Base-by-base conservation (phyloP, 2,888 invertebrate genomes). In the Standfussiana lucernea region DNA sequence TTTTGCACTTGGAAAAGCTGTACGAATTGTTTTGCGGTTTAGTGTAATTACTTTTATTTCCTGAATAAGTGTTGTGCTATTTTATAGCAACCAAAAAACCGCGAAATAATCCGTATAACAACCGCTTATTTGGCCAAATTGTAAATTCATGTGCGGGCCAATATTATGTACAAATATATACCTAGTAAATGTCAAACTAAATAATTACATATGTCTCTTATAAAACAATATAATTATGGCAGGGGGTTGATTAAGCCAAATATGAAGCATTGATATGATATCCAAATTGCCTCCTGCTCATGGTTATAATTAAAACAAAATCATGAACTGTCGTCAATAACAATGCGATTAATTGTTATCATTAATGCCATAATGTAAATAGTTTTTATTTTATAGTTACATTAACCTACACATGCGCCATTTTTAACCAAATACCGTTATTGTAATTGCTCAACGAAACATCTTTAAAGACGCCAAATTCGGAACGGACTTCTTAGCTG, bases 391-490 rank as follows among this genome's bases (percentile, higher is more conserved):
- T 84, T 81, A 77, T 90, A 86, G 81, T 83, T 88, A 90, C 82
- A 86, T 86, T 87, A 86, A 84, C 83, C 50, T 82, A 85, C 82
- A 86, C 85, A 75, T 84, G 88, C 88, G 92, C 92, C 92, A 93
- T 93, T 90, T 86, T 80, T 74, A 86, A 91, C 92, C 93, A 92
- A 92, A 93, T 90, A 92, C 87, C 72, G 78, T 86, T 90, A 81
- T 86, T 84, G 76, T 86, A 84, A 89, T 90, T 90, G 89, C 88
- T 89, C 90, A 89, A 88, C 81, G 79, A 66, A 50, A 76, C 70
- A 75, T 35, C n/a, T 56, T 59, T 75, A 72, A 75, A 84, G 81
- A 87, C 86, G 86, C 85, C 83, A 87, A 87, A 88, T 85, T 87
- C 73, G 72, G 84, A 89, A 84, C 83, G 82, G 76, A 81, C 78